Base-by-base conservation (phyloP, 2,797 vertebrate species). In the Chromobotia macracanthus region DNA sequence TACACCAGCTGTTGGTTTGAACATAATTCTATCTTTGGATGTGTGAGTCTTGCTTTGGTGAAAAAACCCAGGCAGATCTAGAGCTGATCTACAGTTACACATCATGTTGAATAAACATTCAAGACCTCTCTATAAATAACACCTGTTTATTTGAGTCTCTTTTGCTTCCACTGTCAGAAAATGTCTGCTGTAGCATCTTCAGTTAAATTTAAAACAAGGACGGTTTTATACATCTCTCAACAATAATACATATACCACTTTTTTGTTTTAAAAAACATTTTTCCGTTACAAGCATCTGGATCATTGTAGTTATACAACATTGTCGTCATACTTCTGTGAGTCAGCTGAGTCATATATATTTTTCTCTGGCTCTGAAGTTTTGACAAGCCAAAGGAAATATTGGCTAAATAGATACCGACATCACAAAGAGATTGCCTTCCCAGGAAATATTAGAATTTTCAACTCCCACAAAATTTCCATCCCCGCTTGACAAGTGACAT, bases 371-470 rank as follows among this genome's bases (percentile, higher is more conserved):
- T 86, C 72, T 82, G 44, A 85, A 82, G 83, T 84, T 85, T 71
- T 84, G 85, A 85, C 80, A 84, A 84, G 75, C 72, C 82, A 77
- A 85, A 84, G 82, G 44, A 69, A 87, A 83, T 82, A 77, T 65
- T 74, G 79, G 76, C 80, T 85, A 83, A 86, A 83, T 84, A 84
- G 84, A 85, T 78, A 83, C 76, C 56, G 82, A 77, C 75, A 77
- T 83, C 82, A 84, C 84, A 88, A 87, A 88, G 85, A 83, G 84
- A 86, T 87, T 87, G 86, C 82, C 83, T 85, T 86, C 72, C 78
- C 38, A 68, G 73, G 86, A 89, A 83, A 86, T 83, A 87, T 86
- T 79, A 85, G 75, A 82, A 80, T 80, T 82, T 81, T 79, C 55
- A 56, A 53, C 58, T 78, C 82, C 83, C 79, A 77, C 80, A 79